Conservation (phyloP, 2,113 vertebrate genomes). For the Fulica atra region DNA sequence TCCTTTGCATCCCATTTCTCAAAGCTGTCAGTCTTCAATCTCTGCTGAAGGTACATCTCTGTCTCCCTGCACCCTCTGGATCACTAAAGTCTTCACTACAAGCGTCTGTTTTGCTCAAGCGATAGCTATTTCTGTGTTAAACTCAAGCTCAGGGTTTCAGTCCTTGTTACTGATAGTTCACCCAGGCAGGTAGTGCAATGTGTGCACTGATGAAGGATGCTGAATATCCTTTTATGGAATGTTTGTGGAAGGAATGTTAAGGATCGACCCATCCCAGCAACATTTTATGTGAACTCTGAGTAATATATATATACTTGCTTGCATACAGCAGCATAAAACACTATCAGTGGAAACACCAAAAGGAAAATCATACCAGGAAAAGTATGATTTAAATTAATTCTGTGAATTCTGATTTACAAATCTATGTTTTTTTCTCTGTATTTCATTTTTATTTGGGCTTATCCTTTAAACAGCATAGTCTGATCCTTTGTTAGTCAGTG, state of each 20-base stretch:
- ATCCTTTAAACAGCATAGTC: not conserved
- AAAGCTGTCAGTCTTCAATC: not conserved
- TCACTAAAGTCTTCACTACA: not conserved
- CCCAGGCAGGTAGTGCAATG: rapidly evolving
- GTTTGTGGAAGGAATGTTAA: not conserved
- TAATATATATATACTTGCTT: not conserved
- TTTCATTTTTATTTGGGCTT: not conserved
- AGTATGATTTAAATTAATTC: not conserved
- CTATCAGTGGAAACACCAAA: not conserved
- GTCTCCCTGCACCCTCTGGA: not conserved
- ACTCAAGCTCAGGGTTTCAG: not conserved
- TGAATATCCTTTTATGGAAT: not conserved
- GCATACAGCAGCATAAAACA: not conserved
- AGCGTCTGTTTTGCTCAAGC: not conserved
- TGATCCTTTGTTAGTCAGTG: not conserved
- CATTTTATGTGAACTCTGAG: not conserved
- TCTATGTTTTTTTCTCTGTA: not conserved
- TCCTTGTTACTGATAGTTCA: not conserved
- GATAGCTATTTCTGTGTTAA: not conserved
- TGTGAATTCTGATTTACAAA: not conserved
- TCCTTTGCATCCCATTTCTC: not conserved
- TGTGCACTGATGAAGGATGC: not conserved
- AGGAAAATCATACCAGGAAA: not conserved
- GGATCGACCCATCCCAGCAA: not conserved
- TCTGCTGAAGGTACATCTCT: not conserved